Evolutionary conservation across 2,797 vertebrate species (phyloP).

Genomic region (Thaleichthys pacificus): DNA sequence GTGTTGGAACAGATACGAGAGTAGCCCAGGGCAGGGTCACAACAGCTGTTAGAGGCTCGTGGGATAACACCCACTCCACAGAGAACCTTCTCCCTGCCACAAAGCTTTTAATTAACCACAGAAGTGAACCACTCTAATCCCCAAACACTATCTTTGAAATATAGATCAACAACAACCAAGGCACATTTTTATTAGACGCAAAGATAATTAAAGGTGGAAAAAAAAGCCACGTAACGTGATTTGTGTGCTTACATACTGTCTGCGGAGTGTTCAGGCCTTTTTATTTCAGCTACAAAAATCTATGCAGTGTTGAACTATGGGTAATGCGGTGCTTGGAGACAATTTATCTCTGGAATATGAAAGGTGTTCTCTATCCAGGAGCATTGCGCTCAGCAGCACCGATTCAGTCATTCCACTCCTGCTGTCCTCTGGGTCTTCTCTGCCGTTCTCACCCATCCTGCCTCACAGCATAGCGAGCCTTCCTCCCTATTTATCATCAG

Average conservation of each 20-base stretch:
- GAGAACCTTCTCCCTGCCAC: neutral
- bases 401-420: neutral
- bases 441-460: neutral
- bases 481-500: constrained; percentile 20
- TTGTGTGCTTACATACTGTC: neutral
- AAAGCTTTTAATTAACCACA: neutral
- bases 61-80: neutral
- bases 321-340: constrained; percentile 19
- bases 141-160: neutral
- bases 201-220: neutral
- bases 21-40: constrained; percentile 20
- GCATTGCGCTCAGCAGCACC: constrained; percentile 25
- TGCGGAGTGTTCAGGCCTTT: neutral
- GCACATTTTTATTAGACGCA: neutral
- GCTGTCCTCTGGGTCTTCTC: constrained; percentile 15
- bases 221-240: neutral
- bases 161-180: neutral
- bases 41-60: neutral
- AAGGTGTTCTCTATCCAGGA: constrained; percentile 27
- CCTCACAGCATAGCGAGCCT: constrained; percentile 13
- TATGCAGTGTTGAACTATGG: constrained; percentile 14
- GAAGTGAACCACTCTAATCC: neutral
- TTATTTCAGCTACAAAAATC: constrained; percentile 24
- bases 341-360: constrained; percentile 21
- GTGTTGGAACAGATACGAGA: constrained; percentile 42